phyloP scores from a whole-genome alignment of 1,140 invertebrate genomes.

The Diorhabda sublineata region DNA sequence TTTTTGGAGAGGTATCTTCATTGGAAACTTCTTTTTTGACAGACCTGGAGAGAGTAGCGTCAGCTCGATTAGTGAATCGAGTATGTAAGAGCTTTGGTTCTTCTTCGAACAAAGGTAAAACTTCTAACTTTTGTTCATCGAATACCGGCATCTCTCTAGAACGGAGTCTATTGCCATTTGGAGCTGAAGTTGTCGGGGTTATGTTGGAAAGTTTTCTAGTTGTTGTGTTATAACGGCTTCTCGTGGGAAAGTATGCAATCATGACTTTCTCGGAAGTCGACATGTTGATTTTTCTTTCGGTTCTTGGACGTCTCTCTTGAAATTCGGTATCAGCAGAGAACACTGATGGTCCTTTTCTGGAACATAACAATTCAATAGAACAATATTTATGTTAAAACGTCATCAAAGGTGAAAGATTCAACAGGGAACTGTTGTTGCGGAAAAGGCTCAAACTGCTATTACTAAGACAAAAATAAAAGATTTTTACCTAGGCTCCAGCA shows the following conservation, averaged over 20 bases:
- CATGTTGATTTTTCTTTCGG: slow-evolving; percentile 19
- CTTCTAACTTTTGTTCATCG: slow-evolving; percentile 41
- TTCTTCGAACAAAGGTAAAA: slow-evolving; percentile 41
- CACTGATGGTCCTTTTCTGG: slow-evolving; percentile 28
- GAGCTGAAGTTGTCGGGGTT: background rate
- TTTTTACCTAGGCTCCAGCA: slow-evolving; percentile 1
- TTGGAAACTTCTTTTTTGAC: slow-evolving; percentile 1
- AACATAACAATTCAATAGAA: background rate
- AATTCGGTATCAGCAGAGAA: slow-evolving; percentile 26
- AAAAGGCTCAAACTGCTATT: slow-evolving; percentile 21
- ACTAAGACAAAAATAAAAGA: slow-evolving; percentile 12
- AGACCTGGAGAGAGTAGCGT: background rate
- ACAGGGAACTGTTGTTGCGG: background rate
- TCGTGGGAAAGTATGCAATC: slow-evolving; percentile 17
- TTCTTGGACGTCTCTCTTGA: slow-evolving; percentile 24
- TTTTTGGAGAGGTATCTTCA: slow-evolving; percentile 1
- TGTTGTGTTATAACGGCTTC: background rate
- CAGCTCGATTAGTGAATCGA: slow-evolving; percentile 3
- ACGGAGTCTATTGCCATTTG: slow-evolving; percentile 22
- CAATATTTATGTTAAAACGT: too few relatives aligned
- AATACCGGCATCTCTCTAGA: slow-evolving; percentile 28
- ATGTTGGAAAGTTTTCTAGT: background rate
- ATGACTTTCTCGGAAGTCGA: slow-evolving; percentile 25
- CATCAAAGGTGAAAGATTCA: too few relatives aligned
- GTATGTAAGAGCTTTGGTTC: slow-evolving; percentile 31